phyloP scores from a whole-genome alignment of 2,888 invertebrate species.

The Didymodactylos carnosus region DNA sequence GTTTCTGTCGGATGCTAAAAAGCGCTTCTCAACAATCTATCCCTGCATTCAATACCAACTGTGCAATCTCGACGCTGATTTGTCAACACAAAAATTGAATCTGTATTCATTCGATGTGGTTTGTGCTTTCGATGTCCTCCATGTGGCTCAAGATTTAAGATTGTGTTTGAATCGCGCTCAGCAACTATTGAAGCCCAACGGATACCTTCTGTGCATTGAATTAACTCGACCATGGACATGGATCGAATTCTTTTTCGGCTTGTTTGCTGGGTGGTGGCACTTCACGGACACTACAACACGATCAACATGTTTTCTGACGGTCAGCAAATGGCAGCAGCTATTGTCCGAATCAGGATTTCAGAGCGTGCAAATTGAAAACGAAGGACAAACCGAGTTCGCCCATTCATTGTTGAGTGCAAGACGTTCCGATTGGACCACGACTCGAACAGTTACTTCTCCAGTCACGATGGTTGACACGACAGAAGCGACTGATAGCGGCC shows the following conservation, averaged over 20 bases:
- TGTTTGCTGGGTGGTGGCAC: not conserved
- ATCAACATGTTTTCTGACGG: not conserved
- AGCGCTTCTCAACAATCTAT: not conserved
- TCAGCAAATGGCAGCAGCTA: not conserved
- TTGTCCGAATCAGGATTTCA: not conserved
- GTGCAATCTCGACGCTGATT: not conserved
- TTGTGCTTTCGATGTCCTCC: not conserved
- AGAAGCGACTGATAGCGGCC: not conserved
- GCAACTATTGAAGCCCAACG: not conserved
- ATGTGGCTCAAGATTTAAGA: not conserved
- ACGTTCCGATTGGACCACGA: not conserved
- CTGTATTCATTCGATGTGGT: not conserved
- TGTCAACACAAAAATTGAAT: not conserved
- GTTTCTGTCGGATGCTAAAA: not conserved
- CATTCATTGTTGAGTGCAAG: not conserved
- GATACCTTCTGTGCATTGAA: not conserved
- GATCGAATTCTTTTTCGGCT: not conserved
- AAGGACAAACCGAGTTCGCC: not conserved
- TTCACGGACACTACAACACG: not conserved
- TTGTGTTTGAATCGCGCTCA: not conserved
- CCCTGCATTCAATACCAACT: not conserved
- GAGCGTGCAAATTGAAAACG: not conserved
- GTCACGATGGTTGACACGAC: not conserved
- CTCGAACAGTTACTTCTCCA: not conserved
- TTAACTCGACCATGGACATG: not conserved